Evolutionary conservation across 2,113 vertebrate genomes (phyloP).

Genomic region (Lynx canadensis): DNA sequence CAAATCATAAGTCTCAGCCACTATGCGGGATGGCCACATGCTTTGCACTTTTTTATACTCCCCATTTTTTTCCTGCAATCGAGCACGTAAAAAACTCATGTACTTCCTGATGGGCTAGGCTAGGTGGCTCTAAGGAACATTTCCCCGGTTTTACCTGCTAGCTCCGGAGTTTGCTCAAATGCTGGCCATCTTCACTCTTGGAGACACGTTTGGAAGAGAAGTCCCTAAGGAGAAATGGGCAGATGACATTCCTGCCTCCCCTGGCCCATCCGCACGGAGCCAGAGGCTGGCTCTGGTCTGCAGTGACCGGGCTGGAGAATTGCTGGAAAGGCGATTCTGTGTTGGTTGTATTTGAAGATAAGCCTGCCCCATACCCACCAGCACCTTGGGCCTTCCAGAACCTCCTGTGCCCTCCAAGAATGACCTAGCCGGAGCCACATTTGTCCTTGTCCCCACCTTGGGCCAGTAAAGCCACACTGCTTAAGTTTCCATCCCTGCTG

Average conservation of each 20-base stretch:
- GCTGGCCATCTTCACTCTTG: not conserved
- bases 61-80: not conserved
- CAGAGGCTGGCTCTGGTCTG: not conserved
- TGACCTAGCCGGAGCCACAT: not conserved
- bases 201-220: not conserved
- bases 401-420: not conserved
- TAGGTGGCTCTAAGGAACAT: not conserved
- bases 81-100: not conserved
- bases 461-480: not conserved
- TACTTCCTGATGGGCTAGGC: not conserved
- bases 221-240: not conserved
- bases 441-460: not conserved
- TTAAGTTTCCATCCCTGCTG: not conserved
- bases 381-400: not conserved
- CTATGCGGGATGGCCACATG: not conserved
- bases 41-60: not conserved
- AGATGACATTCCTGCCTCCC: not conserved
- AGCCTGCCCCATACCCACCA: not conserved
- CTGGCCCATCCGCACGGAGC: not conserved
- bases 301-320: not conserved
- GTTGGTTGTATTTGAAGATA: not conserved
- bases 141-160: not conserved
- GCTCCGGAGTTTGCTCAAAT: not conserved
- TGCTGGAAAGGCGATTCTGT: not conserved
- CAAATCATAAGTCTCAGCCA: not conserved